Percentiles rank a stretch among this genome's conserved stretches.
Conservation (phyloP, 2,797 vertebrate genomes). For the Rhinophrynus dorsalis region DNA sequence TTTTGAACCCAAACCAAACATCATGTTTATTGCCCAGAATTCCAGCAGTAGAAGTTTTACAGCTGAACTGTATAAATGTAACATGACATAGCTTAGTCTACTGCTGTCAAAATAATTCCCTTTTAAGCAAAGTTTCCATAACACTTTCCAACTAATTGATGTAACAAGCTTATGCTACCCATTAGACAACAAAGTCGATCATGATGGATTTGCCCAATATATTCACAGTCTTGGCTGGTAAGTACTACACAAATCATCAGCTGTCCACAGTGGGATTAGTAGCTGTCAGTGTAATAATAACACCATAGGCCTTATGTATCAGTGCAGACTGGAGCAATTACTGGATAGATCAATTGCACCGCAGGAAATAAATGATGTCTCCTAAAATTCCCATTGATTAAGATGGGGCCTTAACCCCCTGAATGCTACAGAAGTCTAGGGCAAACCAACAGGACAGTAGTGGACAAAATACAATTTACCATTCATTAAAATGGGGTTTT, state of each 20-base stretch:
- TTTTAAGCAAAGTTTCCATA: constrained; percentile 32
- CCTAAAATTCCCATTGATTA: too few species aligned
- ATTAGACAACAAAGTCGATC: constrained; percentile 32
- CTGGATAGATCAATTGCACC: too few species aligned
- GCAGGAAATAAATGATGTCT: too few species aligned
- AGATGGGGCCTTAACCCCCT: too few species aligned
- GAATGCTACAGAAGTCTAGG: too few species aligned
- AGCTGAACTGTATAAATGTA: constrained; percentile 18
- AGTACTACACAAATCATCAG: constrained; percentile 34
- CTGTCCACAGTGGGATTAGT: constrained; percentile 36
- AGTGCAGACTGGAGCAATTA: too few species aligned
- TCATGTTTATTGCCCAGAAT: background rate
- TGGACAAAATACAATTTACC: too few species aligned
- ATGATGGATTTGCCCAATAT: constrained; percentile 38
- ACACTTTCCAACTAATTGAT: constrained; percentile 42
- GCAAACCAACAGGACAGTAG: too few species aligned
- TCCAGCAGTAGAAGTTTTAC: constrained; percentile 21
- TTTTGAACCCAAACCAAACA: background rate
- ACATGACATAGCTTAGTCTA: constrained; percentile 38
- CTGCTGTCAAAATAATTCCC: constrained; percentile 31
- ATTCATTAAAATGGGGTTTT: too few species aligned
- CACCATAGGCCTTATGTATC: too few species aligned
- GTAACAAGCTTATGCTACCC: constrained; percentile 34
- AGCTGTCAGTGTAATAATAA: constrained; percentile 43
- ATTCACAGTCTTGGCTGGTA: constrained; percentile 20